A percentile compares a stretch with the other conserved stretches of the same genome.
These are phyloP conservation scores for Platypus cylindrus DNA, from an alignment of 2,888 invertebrate genomes.

Conservation along the genomic window DNA sequence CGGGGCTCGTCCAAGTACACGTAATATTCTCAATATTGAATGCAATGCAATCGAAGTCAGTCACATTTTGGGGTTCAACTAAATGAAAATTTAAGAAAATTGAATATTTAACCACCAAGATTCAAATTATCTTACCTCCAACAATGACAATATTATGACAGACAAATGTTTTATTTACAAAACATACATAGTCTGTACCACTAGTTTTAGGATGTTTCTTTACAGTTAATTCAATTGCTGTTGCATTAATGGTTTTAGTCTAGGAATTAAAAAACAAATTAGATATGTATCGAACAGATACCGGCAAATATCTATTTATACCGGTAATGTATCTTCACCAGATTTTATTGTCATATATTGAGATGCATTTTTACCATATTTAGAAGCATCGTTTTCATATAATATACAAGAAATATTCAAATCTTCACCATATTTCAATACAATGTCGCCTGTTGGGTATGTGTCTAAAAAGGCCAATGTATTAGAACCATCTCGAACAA, in stretches of 20 bases:
- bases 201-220: slow-evolving; percentile 40
- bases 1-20: slow-evolving; percentile 58
- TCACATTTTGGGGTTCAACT: slow-evolving; percentile 10
- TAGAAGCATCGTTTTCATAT: slow-evolving; percentile 35
- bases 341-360: slow-evolving; percentile 24
- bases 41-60: slow-evolving; percentile 59
- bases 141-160: slow-evolving; percentile 44
- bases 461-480: slow-evolving; percentile 26
- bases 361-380: slow-evolving; percentile 40
- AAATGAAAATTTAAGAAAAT: slow-evolving; percentile 3
- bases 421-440: slow-evolving; percentile 45
- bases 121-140: slow-evolving; percentile 39
- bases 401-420: slow-evolving; percentile 53
- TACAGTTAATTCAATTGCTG: slow-evolving; percentile 47
- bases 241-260: slow-evolving; percentile 46
- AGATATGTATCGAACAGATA: background rate
- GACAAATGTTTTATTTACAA: slow-evolving; percentile 31
- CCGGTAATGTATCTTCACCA: background rate
- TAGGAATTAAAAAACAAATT: slow-evolving; percentile 16
- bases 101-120: background rate
- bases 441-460: slow-evolving; percentile 30
- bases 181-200: slow-evolving; percentile 43
- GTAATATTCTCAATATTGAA: slow-evolving; percentile 59
- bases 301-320: background rate
- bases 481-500: too few relatives aligned